Conservation (phyloP, 2,113 vertebrate genomes). For the Loxodonta africana region DNA sequence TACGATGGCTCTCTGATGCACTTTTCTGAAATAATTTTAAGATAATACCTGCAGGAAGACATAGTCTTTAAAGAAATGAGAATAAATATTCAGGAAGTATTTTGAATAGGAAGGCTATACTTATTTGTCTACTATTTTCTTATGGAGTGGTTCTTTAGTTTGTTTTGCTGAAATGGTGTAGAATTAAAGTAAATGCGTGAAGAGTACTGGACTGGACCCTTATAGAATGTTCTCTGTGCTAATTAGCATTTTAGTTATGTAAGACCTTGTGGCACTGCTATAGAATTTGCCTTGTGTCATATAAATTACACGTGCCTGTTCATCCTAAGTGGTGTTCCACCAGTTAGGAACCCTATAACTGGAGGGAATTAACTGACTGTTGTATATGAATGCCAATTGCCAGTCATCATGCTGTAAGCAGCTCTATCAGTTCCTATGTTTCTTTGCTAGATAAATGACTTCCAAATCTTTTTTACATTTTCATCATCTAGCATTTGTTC, state of each 20-base stretch:
- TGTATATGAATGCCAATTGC: background rate
- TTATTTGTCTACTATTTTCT: background rate
- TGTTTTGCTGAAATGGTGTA: slow-evolving; percentile 29
- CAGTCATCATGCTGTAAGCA: background rate
- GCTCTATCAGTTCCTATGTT: background rate
- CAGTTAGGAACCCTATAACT: background rate
- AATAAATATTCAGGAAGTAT: slow-evolving; percentile 22
- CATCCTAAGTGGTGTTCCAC: background rate
- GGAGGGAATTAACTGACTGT: background rate
- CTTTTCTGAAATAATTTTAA: slow-evolving; percentile 1
- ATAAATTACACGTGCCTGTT: background rate
- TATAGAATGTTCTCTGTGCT: background rate
- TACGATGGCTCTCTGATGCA: background rate
- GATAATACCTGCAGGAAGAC: background rate
- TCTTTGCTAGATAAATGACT: background rate
- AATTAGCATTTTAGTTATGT: background rate
- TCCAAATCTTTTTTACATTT: background rate
- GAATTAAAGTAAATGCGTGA: slow-evolving; percentile 44
- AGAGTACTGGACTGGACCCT: background rate
- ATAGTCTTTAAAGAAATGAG: background rate
- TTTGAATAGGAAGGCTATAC: background rate
- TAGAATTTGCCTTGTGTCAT: background rate
- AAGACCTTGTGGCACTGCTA: background rate
- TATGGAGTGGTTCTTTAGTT: background rate
- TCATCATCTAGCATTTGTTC: background rate